Evolutionary conservation across 2,888 invertebrate genomes (phyloP).

Genomic region (Creontiades dilutus): DNA sequence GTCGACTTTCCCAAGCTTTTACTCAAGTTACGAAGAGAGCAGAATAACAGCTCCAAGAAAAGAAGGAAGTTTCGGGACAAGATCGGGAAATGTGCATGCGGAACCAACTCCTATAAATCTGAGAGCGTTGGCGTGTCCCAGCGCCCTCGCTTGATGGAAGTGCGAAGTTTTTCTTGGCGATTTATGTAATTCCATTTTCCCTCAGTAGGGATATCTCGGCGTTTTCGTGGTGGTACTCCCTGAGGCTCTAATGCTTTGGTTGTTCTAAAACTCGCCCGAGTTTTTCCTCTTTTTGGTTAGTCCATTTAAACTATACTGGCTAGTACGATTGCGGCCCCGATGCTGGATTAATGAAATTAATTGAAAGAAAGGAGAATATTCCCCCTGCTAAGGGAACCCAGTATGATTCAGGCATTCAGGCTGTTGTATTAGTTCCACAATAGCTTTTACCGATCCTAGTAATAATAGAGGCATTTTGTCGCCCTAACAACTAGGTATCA

Average conservation of each 20-base stretch:
- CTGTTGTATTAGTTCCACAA: too few species aligned
- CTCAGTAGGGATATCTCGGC: not conserved
- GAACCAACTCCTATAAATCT: slow-evolving; percentile 28
- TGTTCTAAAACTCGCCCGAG: not conserved
- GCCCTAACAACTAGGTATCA: too few species aligned
- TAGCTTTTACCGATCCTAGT: too few species aligned
- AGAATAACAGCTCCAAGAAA: not conserved
- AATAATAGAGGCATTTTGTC: too few species aligned
- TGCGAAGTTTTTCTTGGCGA: slow-evolving; percentile 23
- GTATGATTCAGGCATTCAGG: too few species aligned
- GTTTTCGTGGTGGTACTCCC: not conserved
- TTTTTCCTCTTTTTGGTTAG: not conserved
- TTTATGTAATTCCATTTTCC: slow-evolving; percentile 38
- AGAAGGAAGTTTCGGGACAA: not conserved
- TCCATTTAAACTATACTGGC: too few species aligned
- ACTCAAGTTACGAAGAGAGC: not conserved
- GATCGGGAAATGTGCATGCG: slow-evolving; percentile 30
- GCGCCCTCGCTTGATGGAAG: slow-evolving; percentile 1
- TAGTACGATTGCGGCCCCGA: too few species aligned
- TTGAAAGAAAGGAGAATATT: too few species aligned
- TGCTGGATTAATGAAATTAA: too few species aligned
- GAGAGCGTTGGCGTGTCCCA: not conserved
- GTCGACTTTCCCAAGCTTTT: too few species aligned
- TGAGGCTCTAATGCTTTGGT: not conserved
- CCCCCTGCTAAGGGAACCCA: too few species aligned